Conservation (phyloP, 2,888 invertebrate genomes). For the Drosophila mayaguana region DNA sequence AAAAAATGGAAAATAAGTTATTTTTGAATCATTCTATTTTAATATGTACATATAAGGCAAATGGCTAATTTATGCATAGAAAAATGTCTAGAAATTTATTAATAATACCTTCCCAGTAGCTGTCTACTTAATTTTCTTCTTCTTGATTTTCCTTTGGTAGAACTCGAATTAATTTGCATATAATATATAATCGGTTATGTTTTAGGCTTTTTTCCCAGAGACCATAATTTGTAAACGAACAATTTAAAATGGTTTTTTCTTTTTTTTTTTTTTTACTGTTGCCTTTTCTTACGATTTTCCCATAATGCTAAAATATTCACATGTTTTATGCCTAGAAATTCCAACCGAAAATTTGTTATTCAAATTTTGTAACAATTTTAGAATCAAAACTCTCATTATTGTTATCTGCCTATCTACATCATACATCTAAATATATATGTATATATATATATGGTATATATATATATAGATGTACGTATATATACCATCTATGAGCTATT, state of each 20-base stretch:
- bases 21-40: not conserved
- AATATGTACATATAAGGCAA: not conserved
- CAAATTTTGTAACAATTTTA: conserved; percentile 25
- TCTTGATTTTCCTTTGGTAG: conserved; percentile 19
- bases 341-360: conserved; percentile 6
- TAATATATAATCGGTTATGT: not conserved
- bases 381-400: conserved; percentile 57
- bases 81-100: conserved; percentile 4
- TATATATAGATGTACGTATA: not conserved
- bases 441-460: not conserved
- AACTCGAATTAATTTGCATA: conserved; percentile 22
- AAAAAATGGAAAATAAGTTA: not conserved
- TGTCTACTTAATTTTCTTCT: conserved; percentile 1
- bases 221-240: conserved; percentile 26
- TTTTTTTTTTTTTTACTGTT: too few relatives aligned
- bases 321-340: not conserved
- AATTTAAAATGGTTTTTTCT: conserved; percentile 25
- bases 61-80: conserved; percentile 21
- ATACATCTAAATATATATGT: not conserved
- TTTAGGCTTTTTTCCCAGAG: conserved; percentile 22
- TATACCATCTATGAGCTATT: not conserved
- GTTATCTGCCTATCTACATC: conserved; percentile 15
- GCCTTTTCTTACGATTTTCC: conserved; percentile 32
- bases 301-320: conserved; percentile 20
- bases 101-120: not conserved